Percentiles rank a stretch among this genome's conserved stretches.
phyloP scores from a whole-genome alignment of 1,140 invertebrate genomes.

The Medauroidea extradentata region DNA sequence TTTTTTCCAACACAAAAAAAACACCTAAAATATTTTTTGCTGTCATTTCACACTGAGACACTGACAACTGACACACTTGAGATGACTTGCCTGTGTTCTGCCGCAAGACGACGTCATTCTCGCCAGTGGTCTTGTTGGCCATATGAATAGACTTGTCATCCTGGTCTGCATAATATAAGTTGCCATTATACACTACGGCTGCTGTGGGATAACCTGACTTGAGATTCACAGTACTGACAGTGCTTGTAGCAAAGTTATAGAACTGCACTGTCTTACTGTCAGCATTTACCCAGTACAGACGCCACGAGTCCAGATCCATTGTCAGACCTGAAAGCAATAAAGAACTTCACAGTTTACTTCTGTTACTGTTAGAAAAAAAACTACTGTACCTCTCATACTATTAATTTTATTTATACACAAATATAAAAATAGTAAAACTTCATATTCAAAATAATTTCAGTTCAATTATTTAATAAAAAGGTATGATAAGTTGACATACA shows the following conservation, averaged over 20 bases:
- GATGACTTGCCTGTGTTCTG: conserved; percentile 56
- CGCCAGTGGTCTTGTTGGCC: conserved; percentile 48
- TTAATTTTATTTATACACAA: background rate
- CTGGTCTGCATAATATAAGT: conserved; percentile 57
- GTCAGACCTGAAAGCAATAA: conserved; percentile 50
- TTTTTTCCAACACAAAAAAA: no score
- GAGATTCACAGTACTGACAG: conserved; percentile 42
- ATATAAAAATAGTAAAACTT: background rate
- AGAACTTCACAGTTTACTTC: no score
- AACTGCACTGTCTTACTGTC: conserved; percentile 59
- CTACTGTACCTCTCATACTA: no score
- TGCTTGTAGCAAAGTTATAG: conserved; percentile 51
- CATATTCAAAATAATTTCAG: background rate
- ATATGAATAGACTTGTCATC: conserved; percentile 52
- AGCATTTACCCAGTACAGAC: conserved; percentile 67
- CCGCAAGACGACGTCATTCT: conserved; percentile 42
- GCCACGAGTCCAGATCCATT: conserved; percentile 54
- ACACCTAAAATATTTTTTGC: no score
- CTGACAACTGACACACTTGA: no score
- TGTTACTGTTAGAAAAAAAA: no score
- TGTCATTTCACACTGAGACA: no score
- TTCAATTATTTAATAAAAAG: no score
- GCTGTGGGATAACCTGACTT: conserved; percentile 44
- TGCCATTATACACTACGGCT: conserved; percentile 53
- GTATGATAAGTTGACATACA: no score